Evolutionary conservation across 2,888 invertebrate species (phyloP), one percentile per base, ranked within the genome.

Genomic region (Cryptophagus acutangulus): DNA sequence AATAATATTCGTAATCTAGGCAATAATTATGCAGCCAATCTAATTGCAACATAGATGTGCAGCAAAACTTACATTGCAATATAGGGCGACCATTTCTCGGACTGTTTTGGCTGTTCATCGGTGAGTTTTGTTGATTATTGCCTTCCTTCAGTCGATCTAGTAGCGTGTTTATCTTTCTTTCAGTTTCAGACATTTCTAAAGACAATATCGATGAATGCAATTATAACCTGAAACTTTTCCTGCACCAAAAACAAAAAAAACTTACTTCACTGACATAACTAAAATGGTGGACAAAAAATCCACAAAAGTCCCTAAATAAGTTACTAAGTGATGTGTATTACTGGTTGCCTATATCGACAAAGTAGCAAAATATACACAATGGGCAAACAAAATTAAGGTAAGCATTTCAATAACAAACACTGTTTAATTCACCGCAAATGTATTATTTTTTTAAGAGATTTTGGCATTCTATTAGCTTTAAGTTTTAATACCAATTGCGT

Each of bases 151-250:
- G 75, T 61, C 85, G 79, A 67, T 84, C 84, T 71, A 91, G 82
- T 71, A 92, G 76, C 65, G 82, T 84, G 72, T 85, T 79, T 66
- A 92, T 78, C 77, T 84, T 88, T 63, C 83, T 84, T 70, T 79
- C 77, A 74, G 79, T 78, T 8, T 20, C 52, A 41, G 83, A 82
- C 82, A 83, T 83, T 62, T 61, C 65, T 48, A 49, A 46, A 43
- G 40, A 43, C 42, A 38, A 46, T 43, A 40, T 43, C 39, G 41
- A 45, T 48, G 42, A 35, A 38, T 43, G 40, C 41, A 40, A 41
- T 30, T 40, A 45, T 47, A 47, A 49, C 45, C 48, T 49, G 45
- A 38, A 49, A 45, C 43, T 49, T 44, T 40, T 43, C 40, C 49
- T 53, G 47, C 43, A 44, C 40, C 41, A 48, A 52, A 49, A 51